phyloP scores from a whole-genome alignment of 2,797 vertebrate species.

The Taeniopygia guttata region DNA sequence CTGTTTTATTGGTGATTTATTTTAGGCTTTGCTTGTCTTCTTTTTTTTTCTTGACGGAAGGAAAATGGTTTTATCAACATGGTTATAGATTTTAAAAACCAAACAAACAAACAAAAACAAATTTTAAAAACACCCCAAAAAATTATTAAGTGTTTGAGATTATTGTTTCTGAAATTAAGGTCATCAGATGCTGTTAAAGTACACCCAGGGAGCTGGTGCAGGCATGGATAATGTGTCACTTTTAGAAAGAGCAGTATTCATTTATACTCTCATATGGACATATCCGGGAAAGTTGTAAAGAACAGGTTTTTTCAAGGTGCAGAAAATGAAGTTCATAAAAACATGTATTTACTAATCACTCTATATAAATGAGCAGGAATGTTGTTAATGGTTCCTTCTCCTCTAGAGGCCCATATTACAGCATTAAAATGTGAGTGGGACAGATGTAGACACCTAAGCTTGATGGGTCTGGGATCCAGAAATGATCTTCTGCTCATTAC shows the following conservation, averaged over 20 bases:
- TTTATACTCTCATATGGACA: not conserved
- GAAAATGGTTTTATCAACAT: not conserved
- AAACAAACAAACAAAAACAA: not conserved
- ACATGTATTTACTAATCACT: not conserved
- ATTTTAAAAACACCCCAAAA: accelerated
- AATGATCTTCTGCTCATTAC: not conserved
- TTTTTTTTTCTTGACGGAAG: not conserved
- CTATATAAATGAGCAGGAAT: not conserved
- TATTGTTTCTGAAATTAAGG: not conserved
- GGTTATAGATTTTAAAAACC: not conserved
- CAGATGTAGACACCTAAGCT: not conserved
- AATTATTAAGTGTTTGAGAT: not conserved
- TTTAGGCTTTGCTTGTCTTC: not conserved
- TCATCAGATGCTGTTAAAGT: not conserved
- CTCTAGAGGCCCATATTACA: not conserved
- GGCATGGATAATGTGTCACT: not conserved
- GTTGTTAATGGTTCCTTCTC: not conserved
- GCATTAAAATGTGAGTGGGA: not conserved
- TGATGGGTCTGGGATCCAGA: not conserved
- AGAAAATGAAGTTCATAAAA: conserved; percentile 29
- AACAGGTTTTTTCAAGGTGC: not conserved
- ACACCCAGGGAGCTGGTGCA: not conserved
- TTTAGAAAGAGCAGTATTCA: not conserved
- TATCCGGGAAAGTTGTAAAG: not conserved
- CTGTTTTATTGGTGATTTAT: not conserved